phyloP scores from a whole-genome alignment of 2,797 vertebrate genomes.

The Anolis apletophallus region DNA sequence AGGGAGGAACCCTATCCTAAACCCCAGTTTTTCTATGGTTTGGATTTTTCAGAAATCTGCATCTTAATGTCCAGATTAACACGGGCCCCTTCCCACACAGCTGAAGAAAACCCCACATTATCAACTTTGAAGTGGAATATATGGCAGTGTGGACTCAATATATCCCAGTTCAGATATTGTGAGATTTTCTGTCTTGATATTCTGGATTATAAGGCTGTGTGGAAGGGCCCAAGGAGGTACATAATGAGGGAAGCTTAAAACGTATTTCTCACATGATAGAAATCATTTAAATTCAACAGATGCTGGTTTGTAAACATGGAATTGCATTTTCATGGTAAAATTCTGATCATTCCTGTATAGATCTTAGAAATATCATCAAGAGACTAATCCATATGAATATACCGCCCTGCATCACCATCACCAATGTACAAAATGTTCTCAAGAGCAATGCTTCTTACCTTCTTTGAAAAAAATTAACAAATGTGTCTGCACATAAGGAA shows the following conservation, averaged over 20 bases:
- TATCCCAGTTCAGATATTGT: too few species aligned
- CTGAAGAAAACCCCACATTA: too few species aligned
- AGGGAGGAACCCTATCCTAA: background rate
- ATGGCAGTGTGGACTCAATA: too few species aligned
- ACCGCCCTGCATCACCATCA: background rate
- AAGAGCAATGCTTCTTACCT: background rate
- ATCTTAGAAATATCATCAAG: background rate
- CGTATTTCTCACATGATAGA: background rate
- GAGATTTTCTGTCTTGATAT: too few species aligned
- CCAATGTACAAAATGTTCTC: background rate
- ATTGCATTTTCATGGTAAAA: background rate
- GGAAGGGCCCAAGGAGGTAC: background rate
- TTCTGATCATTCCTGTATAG: background rate
- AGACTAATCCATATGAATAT: background rate
- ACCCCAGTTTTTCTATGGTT: background rate
- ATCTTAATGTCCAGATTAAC: background rate
- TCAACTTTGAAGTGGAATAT: too few species aligned
- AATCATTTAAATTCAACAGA: background rate
- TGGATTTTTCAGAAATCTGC: background rate
- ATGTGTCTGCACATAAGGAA: slow-evolving; percentile 18
- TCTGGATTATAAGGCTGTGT: too few species aligned
- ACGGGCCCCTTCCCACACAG: too few species aligned
- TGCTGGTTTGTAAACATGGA: background rate
- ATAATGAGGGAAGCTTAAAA: background rate
- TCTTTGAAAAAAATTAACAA: background rate